Evolutionary conservation across 2,113 vertebrate species (phyloP).

Genomic region (Sarotherodon lohbergeri): DNA sequence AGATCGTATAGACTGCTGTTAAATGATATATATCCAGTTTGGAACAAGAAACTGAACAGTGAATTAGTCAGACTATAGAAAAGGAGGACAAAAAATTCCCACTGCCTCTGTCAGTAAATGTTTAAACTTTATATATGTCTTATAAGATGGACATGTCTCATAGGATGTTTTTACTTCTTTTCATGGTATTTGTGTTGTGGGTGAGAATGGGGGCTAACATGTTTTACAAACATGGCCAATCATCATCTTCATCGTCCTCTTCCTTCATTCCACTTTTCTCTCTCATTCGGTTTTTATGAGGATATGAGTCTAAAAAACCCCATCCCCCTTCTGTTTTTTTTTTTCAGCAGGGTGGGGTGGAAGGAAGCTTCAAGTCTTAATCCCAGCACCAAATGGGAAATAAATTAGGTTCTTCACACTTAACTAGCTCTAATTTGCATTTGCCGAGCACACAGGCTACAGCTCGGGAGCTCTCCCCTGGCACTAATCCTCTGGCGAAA

Average conservation of each 20-base stretch:
- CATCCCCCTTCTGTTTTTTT: slow-evolving; percentile 3
- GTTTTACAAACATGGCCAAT: neutral
- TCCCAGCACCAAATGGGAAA: slow-evolving; percentile 81
- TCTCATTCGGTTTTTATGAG: slow-evolving; percentile 5
- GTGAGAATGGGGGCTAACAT: neutral
- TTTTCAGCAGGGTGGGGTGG: slow-evolving; percentile 37
- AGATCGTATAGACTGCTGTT: neutral
- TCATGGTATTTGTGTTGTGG: neutral
- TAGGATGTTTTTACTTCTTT: neutral
- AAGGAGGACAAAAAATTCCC: neutral
- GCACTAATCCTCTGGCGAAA: slow-evolving; percentile 71
- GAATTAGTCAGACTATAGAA: neutral
- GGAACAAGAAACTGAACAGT: neutral
- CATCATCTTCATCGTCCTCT: neutral
- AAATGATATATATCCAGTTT: slow-evolving; percentile 1
- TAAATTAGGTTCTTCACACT: slow-evolving; percentile 87
- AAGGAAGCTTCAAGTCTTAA: slow-evolving; percentile 80
- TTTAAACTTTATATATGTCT: neutral
- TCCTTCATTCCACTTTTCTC: slow-evolving; percentile 10
- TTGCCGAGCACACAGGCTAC: slow-evolving; percentile 64
- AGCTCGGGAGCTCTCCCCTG: slow-evolving; percentile 61
- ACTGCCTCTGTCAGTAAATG: neutral
- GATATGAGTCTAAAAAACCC: slow-evolving; percentile 36
- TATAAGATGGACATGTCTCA: neutral
- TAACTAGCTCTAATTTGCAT: slow-evolving; percentile 83